Evolutionary conservation across 2,888 invertebrate genomes (phyloP), one percentile per base, ranked within the genome.

Genomic region (Troglohyphantes excavatus): DNA sequence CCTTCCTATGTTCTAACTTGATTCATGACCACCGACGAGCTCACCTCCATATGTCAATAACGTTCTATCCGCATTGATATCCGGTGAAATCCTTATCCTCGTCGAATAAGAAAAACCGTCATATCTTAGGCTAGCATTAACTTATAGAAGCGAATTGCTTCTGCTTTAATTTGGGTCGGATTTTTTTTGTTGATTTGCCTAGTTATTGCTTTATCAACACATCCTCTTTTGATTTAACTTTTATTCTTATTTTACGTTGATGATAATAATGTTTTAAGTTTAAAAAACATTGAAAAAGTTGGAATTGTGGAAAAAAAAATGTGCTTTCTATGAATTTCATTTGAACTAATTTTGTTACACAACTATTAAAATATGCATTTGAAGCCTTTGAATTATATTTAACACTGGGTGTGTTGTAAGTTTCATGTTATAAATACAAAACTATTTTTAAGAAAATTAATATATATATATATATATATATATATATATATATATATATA

Each of bases 11-110:
- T 46, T 83, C 27, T 21, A 26, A 65, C 67, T 67, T 85, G 75
- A 85, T 85, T 85, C 84, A 85, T 76, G 84, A 59, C 29, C 67
- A 68, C 53, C n/a, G 63, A 43, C 9, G 29, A 76, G 29, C 53
- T 67, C 75, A 85, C 84, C 84, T 85, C 68, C 67, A 76, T 75
- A 67, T 68, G 84, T 85, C 84, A 85, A 85, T 85, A 85, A 67
- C 53, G 67, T 67, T 76, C 76, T 68, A 73, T 61, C 27, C 65
- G 21, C 76, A 85, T 84, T 76, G 76, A 67, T 53, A 85, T 85
- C 75, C 75, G 23, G 29, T n/a, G 23, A 53, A 82, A 82, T 59
- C 53, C 61, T 72, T 72, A 72, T 83, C 61, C 63, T 65, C 33
- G 21, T 59, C 26, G 78, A 70, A 78, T 86, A 76, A 86, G 86